phyloP scores from a whole-genome alignment of 2,113 vertebrate species.

The Eurypyga helias region DNA sequence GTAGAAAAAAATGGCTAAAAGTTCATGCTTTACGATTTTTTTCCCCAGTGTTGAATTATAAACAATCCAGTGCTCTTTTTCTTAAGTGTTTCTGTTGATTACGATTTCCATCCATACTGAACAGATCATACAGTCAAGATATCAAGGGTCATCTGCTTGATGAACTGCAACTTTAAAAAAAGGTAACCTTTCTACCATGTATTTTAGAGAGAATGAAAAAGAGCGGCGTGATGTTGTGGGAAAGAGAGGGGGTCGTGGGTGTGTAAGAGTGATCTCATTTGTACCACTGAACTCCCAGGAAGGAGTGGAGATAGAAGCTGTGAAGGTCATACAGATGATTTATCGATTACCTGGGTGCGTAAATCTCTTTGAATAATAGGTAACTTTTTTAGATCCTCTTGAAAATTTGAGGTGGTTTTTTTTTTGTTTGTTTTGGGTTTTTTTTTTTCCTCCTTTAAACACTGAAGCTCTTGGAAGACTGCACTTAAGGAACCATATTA shows the following conservation, averaged over 20 bases:
- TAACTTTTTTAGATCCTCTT: neutral
- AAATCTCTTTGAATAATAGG: neutral
- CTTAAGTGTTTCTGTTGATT: neutral
- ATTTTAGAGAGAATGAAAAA: neutral
- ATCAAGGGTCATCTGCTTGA: neutral
- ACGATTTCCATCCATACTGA: neutral
- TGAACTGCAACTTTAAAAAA: neutral
- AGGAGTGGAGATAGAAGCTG: neutral
- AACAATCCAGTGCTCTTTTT: neutral
- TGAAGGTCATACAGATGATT: neutral
- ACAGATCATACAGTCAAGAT: neutral
- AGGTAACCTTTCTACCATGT: neutral
- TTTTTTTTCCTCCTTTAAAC: neutral
- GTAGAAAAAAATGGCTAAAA: neutral
- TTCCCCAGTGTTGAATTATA: neutral
- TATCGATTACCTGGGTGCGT: neutral
- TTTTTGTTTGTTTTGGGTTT: too few relatives aligned
- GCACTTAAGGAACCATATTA: neutral
- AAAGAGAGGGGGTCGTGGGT: neutral
- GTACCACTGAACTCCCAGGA: neutral
- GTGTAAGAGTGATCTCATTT: neutral
- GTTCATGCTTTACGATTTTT: neutral
- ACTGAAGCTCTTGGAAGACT: neutral
- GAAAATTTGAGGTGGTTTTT: too few relatives aligned
- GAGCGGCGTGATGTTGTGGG: neutral